Conservation (phyloP, 1,140 invertebrate species). For the Papilio glaucus region DNA sequence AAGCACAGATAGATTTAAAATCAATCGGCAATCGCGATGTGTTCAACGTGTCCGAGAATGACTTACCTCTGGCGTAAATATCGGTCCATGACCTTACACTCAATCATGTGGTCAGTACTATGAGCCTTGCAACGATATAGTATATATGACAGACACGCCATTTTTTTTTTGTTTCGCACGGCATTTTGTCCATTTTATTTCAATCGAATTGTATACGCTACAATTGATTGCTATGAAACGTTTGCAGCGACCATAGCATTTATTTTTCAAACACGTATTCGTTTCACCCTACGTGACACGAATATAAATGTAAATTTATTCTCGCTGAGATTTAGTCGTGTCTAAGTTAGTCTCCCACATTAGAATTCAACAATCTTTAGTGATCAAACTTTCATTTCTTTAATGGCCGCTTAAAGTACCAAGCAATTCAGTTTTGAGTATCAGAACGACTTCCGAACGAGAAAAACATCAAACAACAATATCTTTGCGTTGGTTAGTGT, state of each 20-base stretch:
- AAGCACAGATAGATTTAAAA: no score
- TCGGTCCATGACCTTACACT: no score
- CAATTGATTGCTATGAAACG: slow-evolving; percentile 1
- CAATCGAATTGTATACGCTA: neutral
- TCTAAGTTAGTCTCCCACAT: neutral
- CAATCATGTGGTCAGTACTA: neutral
- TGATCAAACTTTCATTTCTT: slow-evolving; percentile 3
- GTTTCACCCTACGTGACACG: neutral
- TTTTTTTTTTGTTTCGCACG: neutral
- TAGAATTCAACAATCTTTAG: neutral
- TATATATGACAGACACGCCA: neutral
- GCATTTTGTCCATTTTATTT: slow-evolving; percentile 2
- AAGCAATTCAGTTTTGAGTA: neutral
- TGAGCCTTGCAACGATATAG: neutral
- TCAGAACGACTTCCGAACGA: no score
- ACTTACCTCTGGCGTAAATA: no score
- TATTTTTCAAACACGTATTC: slow-evolving; percentile 26
- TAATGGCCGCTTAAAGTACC: neutral
- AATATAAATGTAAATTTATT: slow-evolving; percentile 11
- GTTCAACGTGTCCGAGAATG: no score
- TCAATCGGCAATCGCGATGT: no score
- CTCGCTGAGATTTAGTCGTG: slow-evolving; percentile 11
- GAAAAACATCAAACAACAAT: no score
- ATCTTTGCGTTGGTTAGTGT: no score
- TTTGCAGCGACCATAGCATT: neutral